These are phyloP conservation scores for Linepithema humile DNA, from an alignment of 1,140 invertebrate genomes.

Conservation along the genomic window DNA sequence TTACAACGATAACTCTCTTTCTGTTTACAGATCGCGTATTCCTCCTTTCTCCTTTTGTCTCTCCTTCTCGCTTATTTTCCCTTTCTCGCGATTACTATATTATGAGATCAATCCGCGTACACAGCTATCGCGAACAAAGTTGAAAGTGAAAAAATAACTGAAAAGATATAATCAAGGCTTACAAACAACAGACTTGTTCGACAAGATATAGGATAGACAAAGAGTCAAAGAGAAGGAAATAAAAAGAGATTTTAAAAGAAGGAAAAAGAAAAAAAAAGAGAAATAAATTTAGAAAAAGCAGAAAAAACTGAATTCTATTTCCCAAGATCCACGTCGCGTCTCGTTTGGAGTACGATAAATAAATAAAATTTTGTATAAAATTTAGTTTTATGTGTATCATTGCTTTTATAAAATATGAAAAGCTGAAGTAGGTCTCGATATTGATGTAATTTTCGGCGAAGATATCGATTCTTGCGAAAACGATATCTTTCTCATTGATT, in stretches of 20 bases:
- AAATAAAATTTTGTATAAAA: conserved; percentile 25
- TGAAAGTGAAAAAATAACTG: not conserved
- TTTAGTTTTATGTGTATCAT: conserved; percentile 1
- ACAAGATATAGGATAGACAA: not conserved
- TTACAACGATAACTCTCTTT: conserved; percentile 26
- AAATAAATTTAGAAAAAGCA: no score
- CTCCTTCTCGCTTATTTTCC: not conserved
- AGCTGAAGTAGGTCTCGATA: not conserved
- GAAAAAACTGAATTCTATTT: not conserved
- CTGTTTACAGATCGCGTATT: conserved; percentile 16
- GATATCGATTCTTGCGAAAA: no score
- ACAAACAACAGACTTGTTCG: not conserved
- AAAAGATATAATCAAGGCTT: not conserved
- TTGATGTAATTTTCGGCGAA: not conserved
- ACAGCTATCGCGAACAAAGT: conserved; percentile 40
- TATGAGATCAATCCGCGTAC: conserved; percentile 64
- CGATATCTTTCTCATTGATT: no score
- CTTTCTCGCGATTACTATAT: conserved; percentile 44
- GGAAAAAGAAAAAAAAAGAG: not conserved
- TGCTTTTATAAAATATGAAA: conserved; percentile 21
- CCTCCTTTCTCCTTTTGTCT: not conserved
- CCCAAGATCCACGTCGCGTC: not conserved
- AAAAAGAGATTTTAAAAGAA: not conserved
- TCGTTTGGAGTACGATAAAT: conserved; percentile 12
- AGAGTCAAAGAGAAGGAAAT: not conserved